Evolutionary conservation across 2,797 vertebrate genomes (phyloP).

Genomic region (Nothura maculosa): DNA sequence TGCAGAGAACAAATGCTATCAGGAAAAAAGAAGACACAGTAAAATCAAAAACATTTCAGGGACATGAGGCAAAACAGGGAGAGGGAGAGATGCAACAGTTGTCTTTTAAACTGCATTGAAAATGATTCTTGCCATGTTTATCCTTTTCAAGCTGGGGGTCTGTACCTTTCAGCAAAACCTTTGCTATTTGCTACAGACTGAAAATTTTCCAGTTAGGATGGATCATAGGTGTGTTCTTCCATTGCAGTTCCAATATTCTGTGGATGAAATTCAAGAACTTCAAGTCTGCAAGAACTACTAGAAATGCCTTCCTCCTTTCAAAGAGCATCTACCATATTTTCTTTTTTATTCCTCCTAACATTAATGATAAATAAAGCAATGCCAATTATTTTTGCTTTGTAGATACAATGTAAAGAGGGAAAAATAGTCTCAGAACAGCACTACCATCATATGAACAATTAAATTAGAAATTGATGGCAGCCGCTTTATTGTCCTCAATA

Average conservation of each 20-base stretch:
- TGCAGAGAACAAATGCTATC: background rate
- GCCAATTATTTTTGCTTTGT: background rate
- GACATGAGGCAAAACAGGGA: background rate
- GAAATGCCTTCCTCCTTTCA: constrained; percentile 5
- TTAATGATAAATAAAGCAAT: background rate
- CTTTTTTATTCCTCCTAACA: background rate
- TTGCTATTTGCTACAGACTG: background rate
- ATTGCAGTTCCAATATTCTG: constrained; percentile 21
- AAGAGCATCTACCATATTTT: background rate
- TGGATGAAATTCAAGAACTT: background rate
- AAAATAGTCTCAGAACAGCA: background rate
- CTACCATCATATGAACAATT: background rate
- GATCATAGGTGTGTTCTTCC: background rate
- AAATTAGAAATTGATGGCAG: background rate
- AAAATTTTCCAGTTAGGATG: background rate
- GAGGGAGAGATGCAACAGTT: constrained; percentile 9
- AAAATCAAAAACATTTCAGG: constrained; percentile 16
- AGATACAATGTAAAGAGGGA: background rate
- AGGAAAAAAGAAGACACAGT: constrained; percentile 3
- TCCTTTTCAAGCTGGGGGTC: background rate
- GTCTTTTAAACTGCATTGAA: background rate
- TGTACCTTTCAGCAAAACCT: background rate
- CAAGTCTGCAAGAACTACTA: background rate
- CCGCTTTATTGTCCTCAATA: background rate
- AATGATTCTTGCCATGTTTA: background rate